Evolutionary conservation across 2,113 vertebrate genomes (phyloP).

Genomic region (Tyto alba): DNA sequence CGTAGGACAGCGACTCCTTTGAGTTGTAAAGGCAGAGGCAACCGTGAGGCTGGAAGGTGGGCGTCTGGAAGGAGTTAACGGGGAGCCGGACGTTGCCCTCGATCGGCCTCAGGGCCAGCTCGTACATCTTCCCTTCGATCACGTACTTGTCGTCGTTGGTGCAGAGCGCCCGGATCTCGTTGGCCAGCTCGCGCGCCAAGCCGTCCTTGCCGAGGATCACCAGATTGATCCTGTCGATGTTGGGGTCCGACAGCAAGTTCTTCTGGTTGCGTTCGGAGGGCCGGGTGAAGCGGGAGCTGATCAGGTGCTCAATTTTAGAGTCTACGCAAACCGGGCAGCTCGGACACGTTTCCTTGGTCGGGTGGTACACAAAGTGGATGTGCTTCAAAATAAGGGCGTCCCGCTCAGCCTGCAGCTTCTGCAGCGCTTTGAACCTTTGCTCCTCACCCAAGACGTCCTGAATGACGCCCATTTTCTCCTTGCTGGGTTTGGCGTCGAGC

Average conservation of each 20-base stretch:
- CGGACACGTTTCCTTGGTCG: conserved; percentile 94
- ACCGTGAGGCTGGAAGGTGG: conserved; percentile 93
- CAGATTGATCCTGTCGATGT: conserved; percentile 87
- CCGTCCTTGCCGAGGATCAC: conserved; percentile 96
- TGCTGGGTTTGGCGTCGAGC: conserved; percentile 96
- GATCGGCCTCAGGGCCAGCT: conserved; percentile 89
- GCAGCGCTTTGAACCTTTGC: conserved; percentile 90
- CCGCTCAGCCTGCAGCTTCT: conserved; percentile 93
- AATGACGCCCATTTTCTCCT: conserved; percentile 98
- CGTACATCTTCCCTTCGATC: conserved; percentile 91
- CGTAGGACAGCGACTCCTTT: conserved; percentile 92
- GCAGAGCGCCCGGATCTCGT: conserved; percentile 94
- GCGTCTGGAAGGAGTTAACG: conserved; percentile 94
- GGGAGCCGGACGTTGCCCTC: conserved; percentile 95
- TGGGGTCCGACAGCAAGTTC: conserved; percentile 69
- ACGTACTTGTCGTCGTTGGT: conserved; percentile 91
- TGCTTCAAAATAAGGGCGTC: conserved; percentile 97
- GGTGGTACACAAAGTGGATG: conserved; percentile 98
- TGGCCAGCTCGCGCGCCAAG: conserved; percentile 89
- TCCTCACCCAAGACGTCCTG: conserved; percentile 94
- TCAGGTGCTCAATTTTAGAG: conserved; percentile 87
- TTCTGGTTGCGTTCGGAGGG: conserved; percentile 83
- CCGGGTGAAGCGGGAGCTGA: conserved; percentile 77
- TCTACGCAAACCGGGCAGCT: conserved; percentile 87
- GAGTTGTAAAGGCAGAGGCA: conserved; percentile 98